Percentiles rank a stretch among this genome's conserved stretches.
Conservation (phyloP, 1,140 invertebrate genomes). For the Aphidius ervi region DNA sequence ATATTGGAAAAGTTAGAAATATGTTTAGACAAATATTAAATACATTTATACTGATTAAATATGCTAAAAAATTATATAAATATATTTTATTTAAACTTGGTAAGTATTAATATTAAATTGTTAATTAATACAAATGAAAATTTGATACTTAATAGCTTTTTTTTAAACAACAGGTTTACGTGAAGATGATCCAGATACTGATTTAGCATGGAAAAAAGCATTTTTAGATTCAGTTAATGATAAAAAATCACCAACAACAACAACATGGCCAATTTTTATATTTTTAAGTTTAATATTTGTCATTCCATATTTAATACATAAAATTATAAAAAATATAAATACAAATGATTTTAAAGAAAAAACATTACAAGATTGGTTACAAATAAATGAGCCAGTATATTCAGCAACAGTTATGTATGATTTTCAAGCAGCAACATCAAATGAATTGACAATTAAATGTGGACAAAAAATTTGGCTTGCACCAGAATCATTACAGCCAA, state of each 20-base stretch:
- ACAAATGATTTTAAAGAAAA: slow-evolving; percentile 45
- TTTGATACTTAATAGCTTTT: too few species aligned
- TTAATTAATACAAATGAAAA: too few species aligned
- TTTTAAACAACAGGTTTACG: slow-evolving; percentile 35
- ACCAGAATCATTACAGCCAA: slow-evolving; percentile 76
- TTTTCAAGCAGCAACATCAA: slow-evolving; percentile 66
- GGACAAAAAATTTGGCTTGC: slow-evolving; percentile 79
- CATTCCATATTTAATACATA: slow-evolving; percentile 89
- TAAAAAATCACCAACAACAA: slow-evolving; percentile 41
- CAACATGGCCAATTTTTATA: slow-evolving; percentile 69
- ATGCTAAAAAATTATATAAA: slow-evolving; percentile 73
- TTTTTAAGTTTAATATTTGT: slow-evolving; percentile 84
- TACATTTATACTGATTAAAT: slow-evolving; percentile 74
- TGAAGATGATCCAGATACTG: slow-evolving; percentile 51
- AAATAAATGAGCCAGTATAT: slow-evolving; percentile 66
- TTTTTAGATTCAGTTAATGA: slow-evolving; percentile 37
- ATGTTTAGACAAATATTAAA: slow-evolving; percentile 83
- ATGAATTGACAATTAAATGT: slow-evolving; percentile 73
- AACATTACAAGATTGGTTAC: slow-evolving; percentile 46
- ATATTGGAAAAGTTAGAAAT: slow-evolving; percentile 77
- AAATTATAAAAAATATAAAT: slow-evolving; percentile 60
- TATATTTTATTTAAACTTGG: slow-evolving; percentile 69
- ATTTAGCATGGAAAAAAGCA: slow-evolving; percentile 44
- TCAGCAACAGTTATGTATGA: slow-evolving; percentile 72
- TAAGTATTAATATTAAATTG: slow-evolving; percentile 41